Evolutionary conservation across 2,888 invertebrate genomes (phyloP).

Genomic region (Vanessa cardui): DNA sequence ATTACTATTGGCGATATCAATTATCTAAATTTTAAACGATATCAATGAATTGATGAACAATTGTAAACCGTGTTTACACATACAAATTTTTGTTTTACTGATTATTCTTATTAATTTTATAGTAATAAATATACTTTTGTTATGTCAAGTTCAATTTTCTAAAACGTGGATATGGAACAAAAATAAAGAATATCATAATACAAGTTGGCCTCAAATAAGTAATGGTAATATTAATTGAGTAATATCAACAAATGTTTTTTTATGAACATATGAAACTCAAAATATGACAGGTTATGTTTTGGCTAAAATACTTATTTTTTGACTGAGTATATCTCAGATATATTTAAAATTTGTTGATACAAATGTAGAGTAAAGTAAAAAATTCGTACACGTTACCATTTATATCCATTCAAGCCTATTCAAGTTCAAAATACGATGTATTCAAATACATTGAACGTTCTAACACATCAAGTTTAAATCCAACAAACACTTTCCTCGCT

Average conservation of each 20-base stretch:
- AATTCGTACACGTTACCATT: neutral
- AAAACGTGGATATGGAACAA: too few relatives aligned
- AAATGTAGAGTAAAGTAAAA: neutral
- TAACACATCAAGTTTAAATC: conserved; percentile 16
- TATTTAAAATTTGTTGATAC: too few relatives aligned
- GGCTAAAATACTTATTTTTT: too few relatives aligned
- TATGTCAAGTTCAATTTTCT: too few relatives aligned
- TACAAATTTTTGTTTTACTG: too few relatives aligned
- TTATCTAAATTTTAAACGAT: conserved; percentile 1
- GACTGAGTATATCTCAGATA: too few relatives aligned
- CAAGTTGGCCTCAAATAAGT: too few relatives aligned
- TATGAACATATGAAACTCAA: too few relatives aligned
- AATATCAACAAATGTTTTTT: neutral
- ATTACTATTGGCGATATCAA: neutral
- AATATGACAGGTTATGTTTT: too few relatives aligned
- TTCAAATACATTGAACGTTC: conserved; percentile 13
- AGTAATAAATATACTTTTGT: too few relatives aligned
- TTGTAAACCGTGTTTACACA: neutral
- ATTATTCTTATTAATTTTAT: too few relatives aligned
- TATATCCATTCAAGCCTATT: conserved; percentile 4
- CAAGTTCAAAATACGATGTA: conserved; percentile 5
- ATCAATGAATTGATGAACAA: neutral
- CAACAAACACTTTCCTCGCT: conserved; percentile 8
- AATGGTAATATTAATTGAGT: neutral
- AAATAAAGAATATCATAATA: too few relatives aligned